Evolutionary conservation across 2,797 vertebrate species (phyloP).

Genomic region (Enteromius radiatus): DNA sequence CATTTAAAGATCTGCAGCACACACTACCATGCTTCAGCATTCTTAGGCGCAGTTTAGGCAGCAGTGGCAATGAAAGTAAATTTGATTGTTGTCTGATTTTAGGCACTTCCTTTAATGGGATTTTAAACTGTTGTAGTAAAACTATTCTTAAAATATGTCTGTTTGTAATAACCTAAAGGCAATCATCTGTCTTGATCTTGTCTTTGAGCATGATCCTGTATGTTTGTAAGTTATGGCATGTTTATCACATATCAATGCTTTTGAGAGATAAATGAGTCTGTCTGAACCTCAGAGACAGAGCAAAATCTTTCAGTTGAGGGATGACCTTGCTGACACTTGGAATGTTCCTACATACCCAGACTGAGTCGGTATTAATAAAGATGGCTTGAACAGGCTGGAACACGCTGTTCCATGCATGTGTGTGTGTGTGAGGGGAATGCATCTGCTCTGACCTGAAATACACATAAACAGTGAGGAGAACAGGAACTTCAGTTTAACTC

Average conservation of each 20-base stretch:
- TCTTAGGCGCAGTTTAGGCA: slow-evolving; percentile 27
- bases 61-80: neutral
- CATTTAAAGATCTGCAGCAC: neutral
- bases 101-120: neutral
- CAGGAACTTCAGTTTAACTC: slow-evolving; percentile 70
- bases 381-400: slow-evolving; percentile 19
- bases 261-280: neutral
- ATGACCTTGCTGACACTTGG: slow-evolving; percentile 29
- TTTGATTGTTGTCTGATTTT: neutral
- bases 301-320: neutral
- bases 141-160: neutral
- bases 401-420: slow-evolving; percentile 9
- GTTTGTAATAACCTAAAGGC: neutral
- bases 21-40: slow-evolving; percentile 59
- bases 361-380: slow-evolving; percentile 22
- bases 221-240: neutral
- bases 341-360: slow-evolving; percentile 36
- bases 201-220: neutral
- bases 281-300: neutral
- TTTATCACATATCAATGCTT: neutral
- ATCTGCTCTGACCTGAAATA: slow-evolving; percentile 71
- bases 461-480: slow-evolving; percentile 65
- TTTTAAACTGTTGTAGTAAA: neutral
- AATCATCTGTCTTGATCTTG: slow-evolving; percentile 1
- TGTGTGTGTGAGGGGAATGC: slow-evolving; percentile 69